Evolutionary conservation across 2,113 vertebrate genomes (phyloP), one percentile per base, ranked within the genome.

Genomic region (Orthochromis malagaraziensis): DNA sequence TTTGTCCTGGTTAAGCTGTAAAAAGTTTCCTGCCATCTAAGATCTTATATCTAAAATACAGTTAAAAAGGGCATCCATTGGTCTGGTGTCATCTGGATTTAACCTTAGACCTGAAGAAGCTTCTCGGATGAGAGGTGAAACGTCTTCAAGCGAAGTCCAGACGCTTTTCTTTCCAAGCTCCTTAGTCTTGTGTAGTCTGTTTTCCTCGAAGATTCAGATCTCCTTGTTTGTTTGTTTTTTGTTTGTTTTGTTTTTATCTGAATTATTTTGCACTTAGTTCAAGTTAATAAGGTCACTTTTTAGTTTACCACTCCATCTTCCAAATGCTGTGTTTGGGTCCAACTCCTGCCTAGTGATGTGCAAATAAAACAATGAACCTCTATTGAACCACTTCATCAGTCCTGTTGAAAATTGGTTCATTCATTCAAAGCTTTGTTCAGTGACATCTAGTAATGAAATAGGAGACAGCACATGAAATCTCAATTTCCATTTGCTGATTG

Each of bases 401-500:
- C 2, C 0, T 16, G 55, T 58, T 58, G 55, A 58, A 58, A 58
- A 29, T 29, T 0, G 7, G 24, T 29, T 58, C 0, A 58, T 29
- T 9, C 24, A 58, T 58, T 58, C 24, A 58, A 58, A 58, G 55
- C 55, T 3, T 58, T 58, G 55, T 57, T 29, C 4, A 5, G 55
- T 58, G 24, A 58, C 4, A 58, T 58, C 13, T 58, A 29, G 13
- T 58, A 16, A 16, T 58, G 55, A 58, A 58, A 58, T 58, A 16
- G 24, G 24, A 58, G 24, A 29, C 55, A 29, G 13, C 4, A 58
- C 7, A 58, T 29, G 0, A 29, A 16, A 0, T 29, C 2, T 58
- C 24, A 58, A 29, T 29, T 29, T 29, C 11, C 24, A 58, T 9
- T 5, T 29, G 3, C 24, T 16, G 55, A 29, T 58, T 58, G 24